These are phyloP conservation scores for Cherax quadricarinatus DNA, from an alignment of 1,140 invertebrate species.

Conservation along the genomic window DNA sequence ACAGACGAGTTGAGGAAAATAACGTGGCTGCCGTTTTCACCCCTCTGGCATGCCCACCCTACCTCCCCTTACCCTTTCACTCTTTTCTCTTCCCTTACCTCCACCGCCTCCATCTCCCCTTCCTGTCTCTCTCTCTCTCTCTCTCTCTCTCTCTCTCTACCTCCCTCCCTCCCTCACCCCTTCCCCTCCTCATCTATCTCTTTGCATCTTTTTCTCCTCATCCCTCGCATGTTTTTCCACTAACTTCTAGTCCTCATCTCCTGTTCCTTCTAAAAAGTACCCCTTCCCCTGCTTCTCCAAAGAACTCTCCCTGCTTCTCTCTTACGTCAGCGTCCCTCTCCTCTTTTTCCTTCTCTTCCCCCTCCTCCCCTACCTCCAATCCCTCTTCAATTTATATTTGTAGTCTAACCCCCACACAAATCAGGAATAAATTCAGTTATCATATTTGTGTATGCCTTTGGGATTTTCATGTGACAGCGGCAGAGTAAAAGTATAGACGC, in stretches of 20 bases:
- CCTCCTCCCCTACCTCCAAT: not conserved
- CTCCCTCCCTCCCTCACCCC: too few species aligned
- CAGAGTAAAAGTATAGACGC: not conserved
- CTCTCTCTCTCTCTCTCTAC: not conserved
- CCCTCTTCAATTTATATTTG: not conserved
- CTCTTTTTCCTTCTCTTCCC: not conserved
- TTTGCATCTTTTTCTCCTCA: too few species aligned
- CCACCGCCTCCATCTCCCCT: not conserved
- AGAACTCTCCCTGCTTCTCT: too few species aligned
- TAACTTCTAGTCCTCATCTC: too few species aligned
- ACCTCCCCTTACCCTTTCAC: not conserved
- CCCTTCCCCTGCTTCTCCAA: too few species aligned
- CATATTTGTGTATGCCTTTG: not conserved
- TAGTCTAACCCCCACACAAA: not conserved
- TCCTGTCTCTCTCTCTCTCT: not conserved
- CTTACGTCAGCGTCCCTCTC: too few species aligned
- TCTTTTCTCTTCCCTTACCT: not conserved
- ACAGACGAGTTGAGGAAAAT: conserved; percentile 61
- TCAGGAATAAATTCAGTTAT: not conserved
- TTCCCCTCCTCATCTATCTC: too few species aligned
- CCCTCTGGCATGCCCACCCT: not conserved
- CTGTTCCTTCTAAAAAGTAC: too few species aligned
- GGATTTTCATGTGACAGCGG: not conserved
- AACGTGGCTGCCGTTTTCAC: conserved; percentile 54
- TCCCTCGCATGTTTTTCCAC: too few species aligned